phyloP scores from a whole-genome alignment of 2,797 vertebrate genomes.

The Orestias chungarensis region DNA sequence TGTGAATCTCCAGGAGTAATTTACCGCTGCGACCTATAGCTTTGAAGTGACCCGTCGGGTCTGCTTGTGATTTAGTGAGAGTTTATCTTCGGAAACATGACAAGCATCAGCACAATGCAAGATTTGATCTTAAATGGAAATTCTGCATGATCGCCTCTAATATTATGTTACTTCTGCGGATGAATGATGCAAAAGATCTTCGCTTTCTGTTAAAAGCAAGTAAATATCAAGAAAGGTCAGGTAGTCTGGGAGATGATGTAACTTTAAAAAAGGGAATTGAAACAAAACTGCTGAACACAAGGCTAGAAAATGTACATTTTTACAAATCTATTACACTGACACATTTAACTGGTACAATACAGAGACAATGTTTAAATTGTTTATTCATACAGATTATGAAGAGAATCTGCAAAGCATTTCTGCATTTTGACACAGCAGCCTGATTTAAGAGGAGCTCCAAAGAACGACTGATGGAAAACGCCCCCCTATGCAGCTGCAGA shows the following conservation, averaged over 20 bases:
- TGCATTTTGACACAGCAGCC: background rate
- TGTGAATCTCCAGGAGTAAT: slow-evolving; percentile 25
- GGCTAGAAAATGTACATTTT: background rate
- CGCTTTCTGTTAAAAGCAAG: background rate
- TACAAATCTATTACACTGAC: background rate
- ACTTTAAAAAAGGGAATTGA: background rate
- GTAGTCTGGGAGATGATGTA: background rate
- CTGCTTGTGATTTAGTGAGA: slow-evolving; percentile 48
- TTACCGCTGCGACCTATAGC: slow-evolving; percentile 22
- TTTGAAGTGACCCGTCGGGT: slow-evolving; percentile 53
- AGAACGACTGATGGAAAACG: slow-evolving; percentile 23
- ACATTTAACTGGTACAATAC: no score
- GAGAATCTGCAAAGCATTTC: background rate
- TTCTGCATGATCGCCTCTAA: slow-evolving; percentile 20
- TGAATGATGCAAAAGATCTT: background rate
- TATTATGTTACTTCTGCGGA: slow-evolving; percentile 7
- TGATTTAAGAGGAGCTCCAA: slow-evolving; percentile 25
- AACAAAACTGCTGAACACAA: background rate
- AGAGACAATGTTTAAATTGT: background rate
- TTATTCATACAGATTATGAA: background rate
- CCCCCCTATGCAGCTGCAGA: slow-evolving; percentile 33
- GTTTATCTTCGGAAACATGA: slow-evolving; percentile 48
- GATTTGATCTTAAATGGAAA: slow-evolving; percentile 36
- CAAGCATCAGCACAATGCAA: slow-evolving; percentile 28
- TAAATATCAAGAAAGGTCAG: background rate